Conservation (phyloP, 2,797 vertebrate genomes). For the Linurgus olivaceus region DNA sequence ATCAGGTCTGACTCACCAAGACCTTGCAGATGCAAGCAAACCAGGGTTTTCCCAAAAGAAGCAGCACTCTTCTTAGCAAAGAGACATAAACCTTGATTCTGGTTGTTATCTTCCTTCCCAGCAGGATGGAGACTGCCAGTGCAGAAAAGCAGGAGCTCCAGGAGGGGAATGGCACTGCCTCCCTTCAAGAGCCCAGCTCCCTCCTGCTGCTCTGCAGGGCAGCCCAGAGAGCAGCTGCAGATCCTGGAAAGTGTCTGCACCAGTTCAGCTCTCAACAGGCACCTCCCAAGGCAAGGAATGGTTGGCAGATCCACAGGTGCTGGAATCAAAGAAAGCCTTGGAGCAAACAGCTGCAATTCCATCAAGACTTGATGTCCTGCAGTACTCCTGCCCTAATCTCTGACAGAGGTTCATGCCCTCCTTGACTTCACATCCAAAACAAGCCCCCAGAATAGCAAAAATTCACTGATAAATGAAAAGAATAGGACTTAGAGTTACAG, state of each 20-base stretch:
- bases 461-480: not conserved
- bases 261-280: not conserved
- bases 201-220: not conserved
- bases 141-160: not conserved
- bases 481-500: not conserved
- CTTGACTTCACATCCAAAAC: not conserved
- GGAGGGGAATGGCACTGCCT: not conserved
- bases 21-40: not conserved
- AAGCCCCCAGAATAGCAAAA: not conserved
- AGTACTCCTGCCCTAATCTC: not conserved
- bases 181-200: not conserved
- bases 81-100: not conserved
- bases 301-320: not conserved
- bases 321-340: not conserved
- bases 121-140: not conserved
- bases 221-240: not conserved
- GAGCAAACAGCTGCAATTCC: not conserved
- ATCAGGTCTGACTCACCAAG: not conserved
- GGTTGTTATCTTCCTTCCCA: not conserved
- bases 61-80: not conserved
- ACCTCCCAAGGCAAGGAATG: not conserved
- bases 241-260: accelerated
- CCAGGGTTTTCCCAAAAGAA: not conserved
- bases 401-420: not conserved
- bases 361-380: not conserved